A percentile compares a stretch with the other conserved stretches of the same genome.
Conservation (phyloP, 2,888 invertebrate genomes). For the Hoplodrina blanda region DNA sequence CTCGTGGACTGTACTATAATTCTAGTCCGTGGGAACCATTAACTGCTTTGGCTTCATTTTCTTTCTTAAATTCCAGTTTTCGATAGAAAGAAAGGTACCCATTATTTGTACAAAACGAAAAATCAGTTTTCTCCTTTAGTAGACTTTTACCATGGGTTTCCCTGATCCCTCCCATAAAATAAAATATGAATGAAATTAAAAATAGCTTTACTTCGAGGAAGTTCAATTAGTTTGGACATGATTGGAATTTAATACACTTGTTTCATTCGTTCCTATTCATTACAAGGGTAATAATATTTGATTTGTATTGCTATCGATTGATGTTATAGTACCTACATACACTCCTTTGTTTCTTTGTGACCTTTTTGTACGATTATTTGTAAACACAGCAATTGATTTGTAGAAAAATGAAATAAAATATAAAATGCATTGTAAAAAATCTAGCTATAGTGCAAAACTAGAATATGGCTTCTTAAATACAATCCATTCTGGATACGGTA, state of each 20-base stretch:
- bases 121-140: not conserved
- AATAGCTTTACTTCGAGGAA: slow-evolving; percentile 24
- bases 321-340: not conserved
- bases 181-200: slow-evolving; percentile 19
- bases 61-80: slow-evolving; percentile 2
- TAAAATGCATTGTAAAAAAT: not conserved
- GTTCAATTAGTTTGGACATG: slow-evolving; percentile 17
- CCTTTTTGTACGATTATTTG: not conserved
- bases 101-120: slow-evolving; percentile 2
- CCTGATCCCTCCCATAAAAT: slow-evolving; percentile 10
- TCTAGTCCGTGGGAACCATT: slow-evolving; percentile 11
- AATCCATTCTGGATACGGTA: not conserved
- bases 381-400: not conserved
- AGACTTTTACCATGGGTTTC: not conserved
- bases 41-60: slow-evolving; percentile 7
- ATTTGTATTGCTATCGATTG: slow-evolving; percentile 21
- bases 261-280: slow-evolving; percentile 12
- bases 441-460: not conserved
- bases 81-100: not conserved
- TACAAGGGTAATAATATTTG: slow-evolving; percentile 6
- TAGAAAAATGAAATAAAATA: not conserved
- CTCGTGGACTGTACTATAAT: not conserved
- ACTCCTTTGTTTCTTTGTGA: not conserved
- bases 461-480: not conserved
- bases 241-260: slow-evolving; percentile 23